These are phyloP conservation scores for Melanocharis versteri DNA, from an alignment of 2,113 vertebrate genomes.

Conservation along the genomic window DNA sequence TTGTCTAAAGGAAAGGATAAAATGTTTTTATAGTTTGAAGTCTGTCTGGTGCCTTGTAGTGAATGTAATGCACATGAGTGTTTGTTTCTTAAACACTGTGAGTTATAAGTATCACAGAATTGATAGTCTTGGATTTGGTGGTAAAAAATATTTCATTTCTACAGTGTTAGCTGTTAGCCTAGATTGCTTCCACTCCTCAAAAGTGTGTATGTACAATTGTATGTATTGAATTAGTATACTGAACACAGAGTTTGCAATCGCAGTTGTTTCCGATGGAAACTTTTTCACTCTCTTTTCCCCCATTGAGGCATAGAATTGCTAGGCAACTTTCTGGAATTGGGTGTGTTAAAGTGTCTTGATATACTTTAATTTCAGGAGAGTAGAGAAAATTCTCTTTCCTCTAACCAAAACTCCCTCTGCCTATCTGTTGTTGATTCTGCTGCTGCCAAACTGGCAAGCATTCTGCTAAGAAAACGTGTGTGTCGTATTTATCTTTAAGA, in stretches of 20 bases:
- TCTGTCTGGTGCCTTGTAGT: background rate
- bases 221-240: background rate
- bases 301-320: background rate
- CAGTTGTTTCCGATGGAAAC: background rate
- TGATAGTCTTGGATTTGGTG: background rate
- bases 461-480: constrained; percentile 40
- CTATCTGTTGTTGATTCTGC: background rate
- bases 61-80: background rate
- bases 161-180: background rate
- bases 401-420: background rate
- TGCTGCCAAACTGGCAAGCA: background rate
- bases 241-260: background rate
- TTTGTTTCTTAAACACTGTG: background rate
- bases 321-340: background rate
- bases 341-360: background rate
- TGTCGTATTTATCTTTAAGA: constrained; percentile 66
- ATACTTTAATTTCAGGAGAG: background rate
- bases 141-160: background rate
- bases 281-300: background rate
- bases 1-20: background rate
- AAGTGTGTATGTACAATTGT: background rate
- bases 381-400: background rate
- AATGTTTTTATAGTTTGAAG: background rate
- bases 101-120: background rate
- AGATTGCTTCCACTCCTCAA: background rate